Conservation (phyloP, 2,797 vertebrate species). For the Acipenser oxyrinchus region DNA sequence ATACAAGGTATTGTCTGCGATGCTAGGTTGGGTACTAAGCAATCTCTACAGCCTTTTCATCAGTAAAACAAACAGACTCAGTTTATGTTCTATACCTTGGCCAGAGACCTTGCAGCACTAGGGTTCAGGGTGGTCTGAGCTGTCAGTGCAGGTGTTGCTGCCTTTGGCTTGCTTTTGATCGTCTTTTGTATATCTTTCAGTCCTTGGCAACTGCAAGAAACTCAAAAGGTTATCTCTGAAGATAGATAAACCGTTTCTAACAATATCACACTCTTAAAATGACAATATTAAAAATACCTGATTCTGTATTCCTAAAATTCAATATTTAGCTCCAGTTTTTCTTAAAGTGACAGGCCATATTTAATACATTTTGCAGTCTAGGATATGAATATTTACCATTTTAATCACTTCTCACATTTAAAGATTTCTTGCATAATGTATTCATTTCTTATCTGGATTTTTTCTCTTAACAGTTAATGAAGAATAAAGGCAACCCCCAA, state of each 20-base stretch:
- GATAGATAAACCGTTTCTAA: too few species aligned
- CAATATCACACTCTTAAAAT: too few species aligned
- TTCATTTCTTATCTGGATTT: neutral
- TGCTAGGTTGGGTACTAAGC: conserved; percentile 26
- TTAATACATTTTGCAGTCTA: too few species aligned
- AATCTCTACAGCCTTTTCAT: conserved; percentile 26
- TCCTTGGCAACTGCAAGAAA: conserved; percentile 35
- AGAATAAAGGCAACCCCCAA: neutral
- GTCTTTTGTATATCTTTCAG: conserved; percentile 31
- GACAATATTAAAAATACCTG: too few species aligned
- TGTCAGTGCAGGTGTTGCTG: conserved; percentile 31
- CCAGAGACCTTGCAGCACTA: conserved; percentile 59
- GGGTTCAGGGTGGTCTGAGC: conserved; percentile 33
- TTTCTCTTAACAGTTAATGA: neutral
- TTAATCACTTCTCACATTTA: neutral
- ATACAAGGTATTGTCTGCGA: too few species aligned
- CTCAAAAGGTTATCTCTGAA: too few species aligned
- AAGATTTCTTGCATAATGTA: neutral
- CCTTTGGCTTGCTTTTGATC: conserved; percentile 42
- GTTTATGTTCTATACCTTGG: conserved; percentile 72
- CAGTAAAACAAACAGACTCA: conserved; percentile 38
- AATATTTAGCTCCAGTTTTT: too few species aligned
- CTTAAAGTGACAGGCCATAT: too few species aligned
- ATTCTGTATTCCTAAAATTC: too few species aligned
- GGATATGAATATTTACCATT: too few species aligned